These are phyloP conservation scores for Ceratosolen fusciceps DNA, from an alignment of 1,140 invertebrate genomes.

Conservation along the genomic window DNA sequence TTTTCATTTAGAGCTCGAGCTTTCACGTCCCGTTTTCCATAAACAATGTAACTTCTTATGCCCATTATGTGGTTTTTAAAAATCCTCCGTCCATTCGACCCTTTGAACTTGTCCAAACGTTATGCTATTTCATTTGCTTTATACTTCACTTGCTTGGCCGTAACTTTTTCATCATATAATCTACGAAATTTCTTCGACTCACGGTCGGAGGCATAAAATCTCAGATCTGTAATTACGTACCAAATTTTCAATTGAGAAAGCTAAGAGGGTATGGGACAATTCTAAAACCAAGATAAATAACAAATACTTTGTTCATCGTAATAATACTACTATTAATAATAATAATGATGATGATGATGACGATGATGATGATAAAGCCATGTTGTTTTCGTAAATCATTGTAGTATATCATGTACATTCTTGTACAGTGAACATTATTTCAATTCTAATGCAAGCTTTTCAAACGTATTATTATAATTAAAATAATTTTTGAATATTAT, in stretches of 20 bases:
- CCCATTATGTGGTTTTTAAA: slow-evolving; percentile 3
- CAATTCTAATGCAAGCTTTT: background rate
- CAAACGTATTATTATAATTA: background rate
- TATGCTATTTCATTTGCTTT: background rate
- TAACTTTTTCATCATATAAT: background rate
- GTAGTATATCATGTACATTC: too few species aligned
- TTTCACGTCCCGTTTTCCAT: background rate
- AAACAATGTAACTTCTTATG: slow-evolving; percentile 4
- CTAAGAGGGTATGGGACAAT: background rate
- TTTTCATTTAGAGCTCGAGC: background rate
- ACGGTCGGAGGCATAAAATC: background rate
- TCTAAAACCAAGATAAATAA: background rate
- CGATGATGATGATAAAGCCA: background rate
- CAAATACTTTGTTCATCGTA: too few species aligned
- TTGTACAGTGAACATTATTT: background rate
- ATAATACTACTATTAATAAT: too few species aligned
- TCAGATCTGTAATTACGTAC: background rate
- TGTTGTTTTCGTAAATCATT: too few species aligned
- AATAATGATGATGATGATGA: too few species aligned
- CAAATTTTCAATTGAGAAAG: background rate
- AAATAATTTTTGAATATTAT: background rate
- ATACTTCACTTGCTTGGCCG: background rate
- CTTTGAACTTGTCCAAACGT: background rate
- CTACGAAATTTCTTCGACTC: background rate
- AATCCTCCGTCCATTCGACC: background rate